Evolutionary conservation across 2,113 vertebrate genomes (phyloP), one percentile per base, ranked within the genome.

Genomic region (Sapayoa aenigma): DNA sequence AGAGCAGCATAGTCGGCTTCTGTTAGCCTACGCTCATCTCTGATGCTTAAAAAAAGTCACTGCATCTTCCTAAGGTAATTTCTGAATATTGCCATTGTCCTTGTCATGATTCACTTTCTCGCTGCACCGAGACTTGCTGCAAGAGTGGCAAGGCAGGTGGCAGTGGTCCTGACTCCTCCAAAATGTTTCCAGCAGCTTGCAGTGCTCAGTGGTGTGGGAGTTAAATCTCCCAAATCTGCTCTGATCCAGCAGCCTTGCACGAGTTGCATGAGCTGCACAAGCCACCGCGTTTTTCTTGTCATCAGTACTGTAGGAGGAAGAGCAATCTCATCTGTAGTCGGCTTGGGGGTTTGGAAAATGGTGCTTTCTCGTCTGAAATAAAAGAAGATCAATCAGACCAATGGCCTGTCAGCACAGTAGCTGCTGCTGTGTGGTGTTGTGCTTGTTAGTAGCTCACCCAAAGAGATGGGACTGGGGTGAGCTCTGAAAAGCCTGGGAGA

Each of bases 361-460:
- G 8, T 49, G 12, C 46, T 81, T 91, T 89, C 31, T 84, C 18
- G n/a, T 28, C 49, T 39, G 5, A 65, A 49, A n/a, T 27, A 18
- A 39, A 67, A 60, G 23, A 56, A 79, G 4, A 13, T 75, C 0
- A 1, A 3, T 63, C 20, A 42, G 30, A 35, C n/a, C 46, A 41
- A 14, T 47, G 39, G 59, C 24, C 49, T 14, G 2, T 31, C 35
- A 22, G 25, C 39, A 21, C 28, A 27, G 28, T 42, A 20, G 4
- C 37, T 68, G 39, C 6, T 31, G 33, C 37, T 0, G 1, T 42
- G 33, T 52, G 47, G n/a, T 62, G 15, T 12, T 56, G 24, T 20
- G 30, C 72, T 60, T 0, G 0, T 46, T 52, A 55, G 14, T 42
- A 41, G 15, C 31, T 77, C 28, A 49, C 7, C 25, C 7, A 2